Conservation (phyloP, 2,113 vertebrate species). For the Spheniscus mendiculus region DNA sequence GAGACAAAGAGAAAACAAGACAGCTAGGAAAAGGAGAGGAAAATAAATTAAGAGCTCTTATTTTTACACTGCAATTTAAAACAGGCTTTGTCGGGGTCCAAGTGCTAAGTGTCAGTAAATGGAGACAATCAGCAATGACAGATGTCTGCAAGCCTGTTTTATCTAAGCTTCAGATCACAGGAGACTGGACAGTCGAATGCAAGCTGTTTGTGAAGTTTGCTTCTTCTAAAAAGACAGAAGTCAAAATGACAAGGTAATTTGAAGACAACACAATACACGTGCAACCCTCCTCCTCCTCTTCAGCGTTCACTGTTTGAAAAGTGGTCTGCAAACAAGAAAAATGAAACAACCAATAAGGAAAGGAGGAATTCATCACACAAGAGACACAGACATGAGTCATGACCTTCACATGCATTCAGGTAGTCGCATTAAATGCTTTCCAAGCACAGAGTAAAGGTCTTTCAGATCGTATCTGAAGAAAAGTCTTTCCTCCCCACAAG, state of each 20-base stretch:
- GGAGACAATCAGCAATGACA: not conserved
- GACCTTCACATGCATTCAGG: not conserved
- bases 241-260: not conserved
- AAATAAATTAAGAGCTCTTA: not conserved
- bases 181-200: not conserved
- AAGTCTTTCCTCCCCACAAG: not conserved
- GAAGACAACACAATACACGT: not conserved
- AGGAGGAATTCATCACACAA: not conserved
- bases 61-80: not conserved
- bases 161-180: not conserved
- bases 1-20: not conserved
- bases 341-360: not conserved
- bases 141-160: not conserved
- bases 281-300: not conserved
- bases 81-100: not conserved
- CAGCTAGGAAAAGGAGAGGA: not conserved
- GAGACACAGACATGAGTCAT: not conserved
- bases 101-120: not conserved
- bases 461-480: not conserved
- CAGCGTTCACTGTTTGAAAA: not conserved
- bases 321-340: not conserved
- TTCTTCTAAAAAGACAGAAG: slow-evolving; percentile 6
- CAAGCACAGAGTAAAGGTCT: not conserved
- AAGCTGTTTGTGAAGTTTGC: not conserved
- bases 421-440: not conserved